These are phyloP conservation scores for Molorchus minor DNA, from an alignment of 2,888 invertebrate species.

Conservation along the genomic window DNA sequence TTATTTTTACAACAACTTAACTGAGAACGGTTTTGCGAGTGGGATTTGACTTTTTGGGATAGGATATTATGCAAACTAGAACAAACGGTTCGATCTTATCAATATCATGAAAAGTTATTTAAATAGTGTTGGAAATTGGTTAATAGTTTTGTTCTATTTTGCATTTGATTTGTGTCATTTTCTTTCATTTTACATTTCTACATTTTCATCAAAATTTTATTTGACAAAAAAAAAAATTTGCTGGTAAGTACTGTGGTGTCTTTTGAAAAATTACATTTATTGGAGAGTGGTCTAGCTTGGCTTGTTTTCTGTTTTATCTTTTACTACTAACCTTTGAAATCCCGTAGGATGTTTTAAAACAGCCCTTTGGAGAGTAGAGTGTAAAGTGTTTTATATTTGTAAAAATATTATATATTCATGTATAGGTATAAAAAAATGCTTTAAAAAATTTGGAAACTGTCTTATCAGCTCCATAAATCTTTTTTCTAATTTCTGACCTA, in stretches of 20 bases:
- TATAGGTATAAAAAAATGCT: no score
- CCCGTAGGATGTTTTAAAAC: no score
- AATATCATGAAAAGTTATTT: slow-evolving; percentile 7
- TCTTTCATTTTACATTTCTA: slow-evolving; percentile 8
- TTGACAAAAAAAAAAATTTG: no score
- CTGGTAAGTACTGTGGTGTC: slow-evolving; percentile 2
- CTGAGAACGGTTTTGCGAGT: slow-evolving; percentile 40
- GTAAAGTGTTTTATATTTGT: no score
- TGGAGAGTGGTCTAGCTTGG: not conserved
- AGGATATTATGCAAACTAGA: slow-evolving; percentile 32
- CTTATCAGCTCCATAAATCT: no score
- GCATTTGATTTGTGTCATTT: slow-evolving; percentile 9
- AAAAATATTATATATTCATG: no score
- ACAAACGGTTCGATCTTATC: slow-evolving; percentile 14
- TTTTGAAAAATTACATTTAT: not conserved
- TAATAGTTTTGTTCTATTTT: slow-evolving; percentile 18
- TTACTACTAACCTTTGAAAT: no score
- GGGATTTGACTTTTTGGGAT: slow-evolving; percentile 40
- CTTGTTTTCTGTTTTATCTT: not conserved
- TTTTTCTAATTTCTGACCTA: no score
- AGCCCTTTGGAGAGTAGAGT: no score
- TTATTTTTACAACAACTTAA: slow-evolving; percentile 45
- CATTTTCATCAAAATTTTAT: not conserved
- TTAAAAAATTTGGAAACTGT: no score
- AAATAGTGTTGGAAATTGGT: not conserved